Base-by-base conservation (phyloP, 2,888 invertebrate species). In the Eupsilia transversa region DNA sequence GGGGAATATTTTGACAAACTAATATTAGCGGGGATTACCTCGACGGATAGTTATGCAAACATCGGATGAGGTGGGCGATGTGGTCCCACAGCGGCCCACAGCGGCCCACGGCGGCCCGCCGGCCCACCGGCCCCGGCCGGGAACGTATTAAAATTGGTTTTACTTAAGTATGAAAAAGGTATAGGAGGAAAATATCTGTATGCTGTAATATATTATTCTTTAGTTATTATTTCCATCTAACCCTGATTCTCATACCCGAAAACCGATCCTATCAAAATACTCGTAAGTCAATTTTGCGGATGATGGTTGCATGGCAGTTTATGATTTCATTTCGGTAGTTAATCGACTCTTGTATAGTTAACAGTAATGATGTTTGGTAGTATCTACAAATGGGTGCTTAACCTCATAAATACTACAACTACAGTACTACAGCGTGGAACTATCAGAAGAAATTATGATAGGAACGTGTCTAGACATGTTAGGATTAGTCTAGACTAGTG, bases 1-100 rank as follows among this genome's bases (percentile, higher is more conserved):
- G 72, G 84, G 85, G 84, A 85, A 90, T 84, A 88, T 89, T 90
- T 87, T 89, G 89, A 89, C 89, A 88, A 89, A 90, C 89, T 91
- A 90, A 91, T 91, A 90, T 89, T 89, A 89, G 90, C 80, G 79
- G 77, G 80, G 85, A 88, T 87, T 85, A 84, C 87, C 72, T 80
- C 69, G 72, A 67, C 74, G 73, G 77, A 83, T 85, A 85, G 88
- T 83, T 85, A 87, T 87, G 87, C 87, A 89, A 88, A 90, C 87
- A 85, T 73, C 49, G 71, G 41, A 74, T 74, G 77, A 74, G 61
- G 70, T 65, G 74, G 68, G 65, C 72, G 27, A 49, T 57, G 27
- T 41, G 72, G 46, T 41, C 72, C 57, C 57, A 1, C n/a, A 20
- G 46, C n/a, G 12, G 57, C 46, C 59, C 61, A 12, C n/a, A 46